Percentiles rank a stretch among this genome's conserved stretches.
phyloP scores from a whole-genome alignment of 2,797 vertebrate species.

The Coilia nasus region DNA sequence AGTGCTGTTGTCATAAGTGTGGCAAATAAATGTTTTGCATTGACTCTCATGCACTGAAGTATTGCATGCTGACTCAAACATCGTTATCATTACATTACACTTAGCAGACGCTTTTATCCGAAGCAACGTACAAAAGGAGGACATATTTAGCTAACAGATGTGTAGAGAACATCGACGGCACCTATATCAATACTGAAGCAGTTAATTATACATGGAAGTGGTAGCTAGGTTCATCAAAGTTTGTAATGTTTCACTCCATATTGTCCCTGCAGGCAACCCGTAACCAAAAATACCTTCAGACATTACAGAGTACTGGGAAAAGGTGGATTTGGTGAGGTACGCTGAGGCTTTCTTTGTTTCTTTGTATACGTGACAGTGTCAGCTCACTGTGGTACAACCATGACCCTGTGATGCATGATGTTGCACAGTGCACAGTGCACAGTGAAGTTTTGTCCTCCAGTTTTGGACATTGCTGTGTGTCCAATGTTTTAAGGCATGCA shows the following conservation, averaged over 20 bases:
- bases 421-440: no score
- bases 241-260: slow-evolving; percentile 33
- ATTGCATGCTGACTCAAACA: background rate
- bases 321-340: slow-evolving; percentile 95
- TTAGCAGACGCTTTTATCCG: no score
- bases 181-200: background rate
- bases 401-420: background rate
- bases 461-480: background rate
- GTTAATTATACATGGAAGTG: background rate
- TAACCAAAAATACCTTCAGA: slow-evolving; percentile 94
- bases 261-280: slow-evolving; percentile 81
- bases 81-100: no score
- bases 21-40: background rate
- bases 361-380: no score
- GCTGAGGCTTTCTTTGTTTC: background rate
- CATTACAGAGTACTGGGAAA: slow-evolving; percentile 94
- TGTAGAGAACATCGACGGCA: no score
- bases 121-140: no score
- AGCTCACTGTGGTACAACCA: no score
- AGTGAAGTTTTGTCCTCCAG: background rate
- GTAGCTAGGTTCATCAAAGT: background rate
- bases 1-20: background rate
- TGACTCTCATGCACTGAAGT: background rate
- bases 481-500: background rate
- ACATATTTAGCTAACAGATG: no score